Percentiles rank a stretch among this genome's conserved stretches.
Evolutionary conservation across 2,888 invertebrate genomes (phyloP).

Genomic region (Oegoconia quadripuncta): DNA sequence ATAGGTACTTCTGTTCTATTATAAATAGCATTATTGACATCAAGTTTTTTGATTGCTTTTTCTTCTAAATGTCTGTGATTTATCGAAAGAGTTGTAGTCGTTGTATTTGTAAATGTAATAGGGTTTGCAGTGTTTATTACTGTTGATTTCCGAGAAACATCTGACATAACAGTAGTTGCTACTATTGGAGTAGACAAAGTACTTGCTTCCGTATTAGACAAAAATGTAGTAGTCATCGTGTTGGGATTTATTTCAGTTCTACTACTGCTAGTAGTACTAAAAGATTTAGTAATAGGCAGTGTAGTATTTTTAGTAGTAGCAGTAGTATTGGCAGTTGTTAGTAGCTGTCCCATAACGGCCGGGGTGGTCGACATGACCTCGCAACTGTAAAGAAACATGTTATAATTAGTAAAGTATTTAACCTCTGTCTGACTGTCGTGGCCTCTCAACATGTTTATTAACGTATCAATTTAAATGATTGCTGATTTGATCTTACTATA

Average conservation of each 20-base stretch:
- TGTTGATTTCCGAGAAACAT: slow-evolving; percentile 5
- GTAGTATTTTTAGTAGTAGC: slow-evolving; percentile 22
- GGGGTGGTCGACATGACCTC: slow-evolving; percentile 53
- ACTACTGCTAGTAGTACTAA: slow-evolving; percentile 11
- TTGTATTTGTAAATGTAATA: slow-evolving; percentile 9
- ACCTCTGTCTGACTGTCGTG: no score
- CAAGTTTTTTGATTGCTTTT: slow-evolving; percentile 17
- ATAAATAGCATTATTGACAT: slow-evolving; percentile 25
- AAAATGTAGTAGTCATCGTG: no score
- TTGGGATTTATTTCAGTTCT: not conserved
- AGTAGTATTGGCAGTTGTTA: slow-evolving; percentile 50
- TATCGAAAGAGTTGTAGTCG: slow-evolving; percentile 1
- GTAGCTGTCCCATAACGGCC: slow-evolving; percentile 51
- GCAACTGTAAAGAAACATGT: slow-evolving; percentile 54
- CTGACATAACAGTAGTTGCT: slow-evolving; percentile 16
- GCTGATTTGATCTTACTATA: no score
- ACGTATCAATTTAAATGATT: no score
- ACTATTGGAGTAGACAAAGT: slow-evolving; percentile 16
- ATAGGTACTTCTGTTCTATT: slow-evolving; percentile 38
- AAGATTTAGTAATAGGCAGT: slow-evolving; percentile 14
- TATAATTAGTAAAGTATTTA: not conserved
- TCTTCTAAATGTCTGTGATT: slow-evolving; percentile 17
- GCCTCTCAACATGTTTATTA: no score
- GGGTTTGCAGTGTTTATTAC: not conserved
- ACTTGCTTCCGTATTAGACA: slow-evolving; percentile 13